Evolutionary conservation across 2,113 vertebrate species (phyloP), one percentile per base, ranked within the genome.

Genomic region (Ascaphus truei): DNA sequence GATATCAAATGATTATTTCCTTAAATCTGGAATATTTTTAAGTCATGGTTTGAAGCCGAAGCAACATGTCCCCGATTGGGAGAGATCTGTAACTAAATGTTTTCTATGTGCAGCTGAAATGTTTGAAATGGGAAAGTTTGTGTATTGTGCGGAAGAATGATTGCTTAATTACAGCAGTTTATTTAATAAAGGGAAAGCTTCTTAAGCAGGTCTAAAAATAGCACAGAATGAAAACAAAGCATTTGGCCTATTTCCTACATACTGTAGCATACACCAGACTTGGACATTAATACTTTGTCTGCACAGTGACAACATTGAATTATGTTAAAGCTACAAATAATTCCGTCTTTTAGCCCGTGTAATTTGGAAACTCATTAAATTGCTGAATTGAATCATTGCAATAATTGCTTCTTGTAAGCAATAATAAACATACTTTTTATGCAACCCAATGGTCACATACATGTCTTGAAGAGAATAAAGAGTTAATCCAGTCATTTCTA

Each of bases 101-200:
- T 15, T 67, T 12, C 23, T 37, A 67, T 13, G 36, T 22, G 23
- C 23, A 10, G 20, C 16, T 55, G 41, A 25, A 47, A 20, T 30
- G 26, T 3, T 27, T 31, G 51, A 26, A 10, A 30, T 37, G 37
- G 11, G 25, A 27, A 31, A 25, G 41, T 10, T 41, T 39, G 52
- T 18, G 41, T n/a, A 13, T 1, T 20, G 20, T 12, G 9, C 27
- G 25, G 53, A 36, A 22, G 37, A 25, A 16, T 25, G 22, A 48
- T 58, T 23, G 27, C 25, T 41, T 13, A 23, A 41, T 48, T 62
- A 47, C 15, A 31, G 13, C 6, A 20, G 60, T 58, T 57, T 58
- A 68, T 68, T 68, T 68, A 68, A 68, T 68, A 68, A 68, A 57
- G 65, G 30, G 65, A 68, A 57, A 43, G 15, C 27, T 26, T 55